phyloP scores from a whole-genome alignment of 1,140 invertebrate species.

The Drosophila aff. region DNA sequence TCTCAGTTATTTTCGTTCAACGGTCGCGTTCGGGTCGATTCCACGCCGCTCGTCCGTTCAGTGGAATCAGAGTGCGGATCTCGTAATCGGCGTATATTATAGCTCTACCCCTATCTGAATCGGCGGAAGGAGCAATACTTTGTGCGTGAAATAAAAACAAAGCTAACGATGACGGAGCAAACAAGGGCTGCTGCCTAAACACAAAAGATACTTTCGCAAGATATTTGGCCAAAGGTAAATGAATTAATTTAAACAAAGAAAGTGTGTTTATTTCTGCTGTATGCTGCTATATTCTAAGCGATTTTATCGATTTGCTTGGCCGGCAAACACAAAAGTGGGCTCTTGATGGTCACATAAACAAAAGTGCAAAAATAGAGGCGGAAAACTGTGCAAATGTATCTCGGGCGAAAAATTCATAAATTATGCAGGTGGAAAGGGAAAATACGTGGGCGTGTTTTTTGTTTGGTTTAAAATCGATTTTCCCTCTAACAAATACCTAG shows the following conservation, averaged over 20 bases:
- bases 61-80: conserved; percentile 21
- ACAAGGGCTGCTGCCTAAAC: conserved; percentile 40
- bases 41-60: conserved; percentile 7
- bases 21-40: conserved; percentile 44
- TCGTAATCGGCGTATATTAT: conserved; percentile 13
- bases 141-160: conserved; percentile 25
- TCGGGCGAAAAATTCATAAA: conserved; percentile 2
- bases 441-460: conserved; percentile 23
- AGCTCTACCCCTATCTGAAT: background rate
- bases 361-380: conserved; percentile 26
- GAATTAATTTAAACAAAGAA: conserved; percentile 37
- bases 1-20: conserved; percentile 45
- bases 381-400: conserved; percentile 1
- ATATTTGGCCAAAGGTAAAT: conserved; percentile 34
- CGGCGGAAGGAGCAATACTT: background rate
- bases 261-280: conserved; percentile 47
- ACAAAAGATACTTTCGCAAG: conserved; percentile 28
- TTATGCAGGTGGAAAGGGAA: conserved; percentile 24
- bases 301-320: conserved; percentile 60
- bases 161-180: conserved; percentile 55
- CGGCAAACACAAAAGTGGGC: conserved; percentile 47
- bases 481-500: background rate
- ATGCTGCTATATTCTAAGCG: background rate
- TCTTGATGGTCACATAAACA: conserved; percentile 64
- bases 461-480: conserved; percentile 61